Conservation (phyloP, 2,113 vertebrate species). For the Alligator sinensis region DNA sequence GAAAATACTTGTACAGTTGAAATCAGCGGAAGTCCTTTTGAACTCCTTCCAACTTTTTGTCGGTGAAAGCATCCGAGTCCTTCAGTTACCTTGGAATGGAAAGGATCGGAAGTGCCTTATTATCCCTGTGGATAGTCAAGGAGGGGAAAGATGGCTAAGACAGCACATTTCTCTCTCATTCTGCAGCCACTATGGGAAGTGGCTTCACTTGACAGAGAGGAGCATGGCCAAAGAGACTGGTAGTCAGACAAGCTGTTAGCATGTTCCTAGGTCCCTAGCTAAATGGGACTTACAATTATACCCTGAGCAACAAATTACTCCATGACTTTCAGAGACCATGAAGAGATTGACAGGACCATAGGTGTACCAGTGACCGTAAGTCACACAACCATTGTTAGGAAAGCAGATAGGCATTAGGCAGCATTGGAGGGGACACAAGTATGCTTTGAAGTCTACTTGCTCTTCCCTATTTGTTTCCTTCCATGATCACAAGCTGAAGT, state of each 20-base stretch:
- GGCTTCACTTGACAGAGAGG: neutral
- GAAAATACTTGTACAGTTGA: neutral
- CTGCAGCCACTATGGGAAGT: neutral
- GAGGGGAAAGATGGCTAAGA: neutral
- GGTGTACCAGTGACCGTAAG: neutral
- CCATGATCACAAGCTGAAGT: neutral
- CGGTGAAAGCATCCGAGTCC: neutral
- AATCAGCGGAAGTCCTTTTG: neutral
- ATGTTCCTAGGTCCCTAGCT: neutral
- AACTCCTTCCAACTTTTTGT: neutral
- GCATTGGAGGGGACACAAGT: neutral
- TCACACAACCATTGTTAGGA: neutral
- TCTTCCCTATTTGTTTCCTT: neutral
- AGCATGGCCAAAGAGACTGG: neutral
- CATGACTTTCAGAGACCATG: neutral
- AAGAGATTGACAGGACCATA: neutral
- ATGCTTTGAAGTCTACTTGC: neutral
- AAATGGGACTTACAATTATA: neutral
- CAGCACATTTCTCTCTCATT: neutral
- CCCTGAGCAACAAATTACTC: neutral
- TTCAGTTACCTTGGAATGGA: neutral
- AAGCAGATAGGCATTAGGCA: neutral
- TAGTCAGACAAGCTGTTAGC: neutral
- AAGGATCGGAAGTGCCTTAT: neutral
- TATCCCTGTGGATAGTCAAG: neutral